Percentiles rank a stretch among this genome's conserved stretches.
Evolutionary conservation across 2,113 vertebrate genomes (phyloP).

Genomic region (Shinisaurus crocodilurus): DNA sequence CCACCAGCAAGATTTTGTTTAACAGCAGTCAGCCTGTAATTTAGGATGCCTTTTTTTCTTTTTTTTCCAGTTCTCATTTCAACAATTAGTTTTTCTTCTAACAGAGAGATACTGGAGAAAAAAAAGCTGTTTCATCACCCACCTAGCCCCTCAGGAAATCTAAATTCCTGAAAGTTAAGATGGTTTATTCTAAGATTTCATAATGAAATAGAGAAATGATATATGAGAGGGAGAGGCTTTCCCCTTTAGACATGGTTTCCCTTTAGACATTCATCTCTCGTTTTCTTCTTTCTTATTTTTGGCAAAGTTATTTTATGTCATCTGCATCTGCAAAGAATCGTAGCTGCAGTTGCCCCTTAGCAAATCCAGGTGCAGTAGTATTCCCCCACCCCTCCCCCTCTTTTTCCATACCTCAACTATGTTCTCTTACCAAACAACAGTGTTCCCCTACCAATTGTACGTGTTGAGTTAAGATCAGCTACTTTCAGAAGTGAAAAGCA

Average conservation of each 20-base stretch:
- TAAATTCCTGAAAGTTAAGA: slow-evolving; percentile 70
- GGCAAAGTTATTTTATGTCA: slow-evolving; percentile 45
- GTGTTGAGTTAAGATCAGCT: background rate
- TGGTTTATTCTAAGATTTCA: slow-evolving; percentile 70
- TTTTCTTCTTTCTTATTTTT: slow-evolving; percentile 40
- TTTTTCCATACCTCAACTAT: background rate
- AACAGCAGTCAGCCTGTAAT: slow-evolving; percentile 7
- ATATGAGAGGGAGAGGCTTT: slow-evolving; percentile 61
- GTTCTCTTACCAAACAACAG: background rate
- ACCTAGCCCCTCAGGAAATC: slow-evolving; percentile 67
- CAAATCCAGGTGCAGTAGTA: slow-evolving; percentile 55
- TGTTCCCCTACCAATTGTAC: background rate
- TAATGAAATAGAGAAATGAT: slow-evolving; percentile 69
- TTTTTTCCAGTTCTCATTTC: slow-evolving; percentile 21
- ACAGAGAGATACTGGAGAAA: slow-evolving; percentile 45
- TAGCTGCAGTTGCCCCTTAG: slow-evolving; percentile 35
- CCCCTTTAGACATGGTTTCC: slow-evolving; percentile 28
- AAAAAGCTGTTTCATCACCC: slow-evolving; percentile 64
- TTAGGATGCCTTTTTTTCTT: slow-evolving; percentile 47
- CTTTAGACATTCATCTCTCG: slow-evolving; percentile 61
- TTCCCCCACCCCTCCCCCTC: slow-evolving; percentile 8
- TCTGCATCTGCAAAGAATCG: slow-evolving; percentile 55
- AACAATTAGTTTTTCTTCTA: slow-evolving; percentile 56
- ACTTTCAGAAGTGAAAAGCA: background rate
- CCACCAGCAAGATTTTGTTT: background rate